These are phyloP conservation scores for Nebria salina DNA, from an alignment of 2,888 invertebrate genomes.

Conservation along the genomic window DNA sequence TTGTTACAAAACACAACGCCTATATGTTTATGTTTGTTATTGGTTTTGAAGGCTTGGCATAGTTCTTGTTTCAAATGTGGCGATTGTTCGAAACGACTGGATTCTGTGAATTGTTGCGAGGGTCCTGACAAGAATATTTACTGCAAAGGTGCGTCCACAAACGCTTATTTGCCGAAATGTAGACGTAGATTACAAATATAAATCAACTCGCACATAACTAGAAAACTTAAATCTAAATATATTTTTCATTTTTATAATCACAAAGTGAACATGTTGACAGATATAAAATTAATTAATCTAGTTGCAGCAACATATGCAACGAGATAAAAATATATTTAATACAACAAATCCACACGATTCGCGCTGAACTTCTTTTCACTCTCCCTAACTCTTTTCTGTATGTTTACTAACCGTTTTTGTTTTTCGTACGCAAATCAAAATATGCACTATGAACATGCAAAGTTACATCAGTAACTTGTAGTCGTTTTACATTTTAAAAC, in stretches of 20 bases:
- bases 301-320: background rate
- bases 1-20: constrained; percentile 7
- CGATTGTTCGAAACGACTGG: constrained; percentile 86
- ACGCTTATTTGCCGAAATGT: background rate
- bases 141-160: constrained; percentile 83
- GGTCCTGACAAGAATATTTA: constrained; percentile 96
- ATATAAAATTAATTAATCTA: background rate
- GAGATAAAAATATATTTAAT: background rate
- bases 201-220: background rate
- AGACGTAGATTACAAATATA: background rate
- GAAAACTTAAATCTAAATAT: background rate
- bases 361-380: background rate
- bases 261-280: background rate
- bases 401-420: constrained; percentile 17
- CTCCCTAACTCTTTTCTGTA: background rate
- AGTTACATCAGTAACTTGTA: constrained; percentile 9
- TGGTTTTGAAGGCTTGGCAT: constrained; percentile 81
- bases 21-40: background rate
- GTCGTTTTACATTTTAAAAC: background rate
- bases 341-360: background rate
- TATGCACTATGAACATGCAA: constrained; percentile 31
- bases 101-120: constrained; percentile 91
- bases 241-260: too few relatives aligned
- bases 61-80: constrained; percentile 94
- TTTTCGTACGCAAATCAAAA: constrained; percentile 5